Evolutionary conservation across 2,888 invertebrate genomes (phyloP).

Genomic region (Drosophila paranaensis): DNA sequence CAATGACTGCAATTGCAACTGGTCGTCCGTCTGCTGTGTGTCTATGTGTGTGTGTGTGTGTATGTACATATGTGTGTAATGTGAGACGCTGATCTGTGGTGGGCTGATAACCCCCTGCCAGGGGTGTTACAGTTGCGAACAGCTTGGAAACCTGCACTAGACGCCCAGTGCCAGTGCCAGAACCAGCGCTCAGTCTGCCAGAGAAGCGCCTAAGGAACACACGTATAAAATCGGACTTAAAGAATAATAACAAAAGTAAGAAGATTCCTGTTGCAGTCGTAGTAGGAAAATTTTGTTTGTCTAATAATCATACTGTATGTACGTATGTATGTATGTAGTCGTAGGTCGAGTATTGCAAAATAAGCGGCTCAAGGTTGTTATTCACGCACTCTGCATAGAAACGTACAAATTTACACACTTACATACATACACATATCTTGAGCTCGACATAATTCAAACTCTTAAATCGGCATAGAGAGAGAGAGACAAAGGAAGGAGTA

Average conservation of each 20-base stretch:
- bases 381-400: not conserved
- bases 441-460: not conserved
- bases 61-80: constrained; percentile 51
- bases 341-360: not conserved
- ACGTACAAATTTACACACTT: no score
- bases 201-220: constrained; percentile 22
- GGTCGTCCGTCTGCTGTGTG: constrained; percentile 47
- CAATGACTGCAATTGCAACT: constrained; percentile 48
- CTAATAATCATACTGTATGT: not conserved
- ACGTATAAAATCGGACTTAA: constrained; percentile 28
- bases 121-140: constrained; percentile 56
- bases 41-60: no score
- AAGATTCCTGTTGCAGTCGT: not conserved
- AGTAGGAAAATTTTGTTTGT: not conserved
- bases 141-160: constrained; percentile 16
- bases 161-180: constrained; percentile 9
- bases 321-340: not conserved
- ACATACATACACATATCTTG: not conserved
- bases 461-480: not conserved
- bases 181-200: constrained; percentile 33
- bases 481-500: not conserved
- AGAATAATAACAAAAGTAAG: constrained; percentile 1
- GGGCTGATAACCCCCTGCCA: constrained; percentile 66
- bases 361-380: not conserved
- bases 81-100: constrained; percentile 47